Conservation (phyloP, 2,797 vertebrate genomes). For the Cirrhinus mrigala region DNA sequence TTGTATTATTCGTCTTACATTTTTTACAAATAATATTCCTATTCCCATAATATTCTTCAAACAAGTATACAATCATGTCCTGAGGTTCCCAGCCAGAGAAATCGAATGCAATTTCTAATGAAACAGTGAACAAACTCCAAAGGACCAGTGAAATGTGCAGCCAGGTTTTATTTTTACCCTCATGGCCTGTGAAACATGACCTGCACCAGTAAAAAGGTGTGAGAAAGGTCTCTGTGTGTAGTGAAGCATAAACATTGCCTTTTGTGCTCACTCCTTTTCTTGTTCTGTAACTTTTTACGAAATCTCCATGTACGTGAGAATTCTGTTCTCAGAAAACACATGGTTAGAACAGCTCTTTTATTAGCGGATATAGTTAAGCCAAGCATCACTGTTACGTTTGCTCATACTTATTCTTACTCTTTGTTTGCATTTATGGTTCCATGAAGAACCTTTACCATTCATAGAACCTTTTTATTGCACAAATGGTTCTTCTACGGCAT, state of each 20-base stretch:
- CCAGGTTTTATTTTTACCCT: slow-evolving; percentile 44
- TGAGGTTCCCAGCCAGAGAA: not conserved
- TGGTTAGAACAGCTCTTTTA: not conserved
- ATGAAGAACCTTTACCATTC: not conserved
- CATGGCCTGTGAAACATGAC: slow-evolving; percentile 36
- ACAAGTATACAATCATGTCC: not conserved
- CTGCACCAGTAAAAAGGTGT: slow-evolving; percentile 20
- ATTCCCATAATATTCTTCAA: too few relatives aligned
- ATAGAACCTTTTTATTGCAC: not conserved
- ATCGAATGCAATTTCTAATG: not conserved
- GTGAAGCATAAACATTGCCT: slow-evolving; percentile 5
- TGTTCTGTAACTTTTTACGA: slow-evolving; percentile 15
- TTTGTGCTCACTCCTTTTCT: not conserved
- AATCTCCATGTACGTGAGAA: not conserved
- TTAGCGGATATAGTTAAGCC: not conserved
- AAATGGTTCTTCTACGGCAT: not conserved
- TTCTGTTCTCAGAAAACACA: not conserved
- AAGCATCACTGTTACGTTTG: not conserved
- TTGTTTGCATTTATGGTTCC: not conserved
- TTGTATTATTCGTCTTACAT: too few relatives aligned
- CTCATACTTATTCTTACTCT: not conserved
- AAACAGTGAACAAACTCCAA: slow-evolving; percentile 8
- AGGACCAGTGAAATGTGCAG: slow-evolving; percentile 20
- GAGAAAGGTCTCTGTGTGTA: not conserved
- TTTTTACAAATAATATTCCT: too few relatives aligned